These are phyloP conservation scores for Lepidocyrtinus sp. DNA, from an alignment of 2,888 invertebrate genomes.

Conservation along the genomic window DNA sequence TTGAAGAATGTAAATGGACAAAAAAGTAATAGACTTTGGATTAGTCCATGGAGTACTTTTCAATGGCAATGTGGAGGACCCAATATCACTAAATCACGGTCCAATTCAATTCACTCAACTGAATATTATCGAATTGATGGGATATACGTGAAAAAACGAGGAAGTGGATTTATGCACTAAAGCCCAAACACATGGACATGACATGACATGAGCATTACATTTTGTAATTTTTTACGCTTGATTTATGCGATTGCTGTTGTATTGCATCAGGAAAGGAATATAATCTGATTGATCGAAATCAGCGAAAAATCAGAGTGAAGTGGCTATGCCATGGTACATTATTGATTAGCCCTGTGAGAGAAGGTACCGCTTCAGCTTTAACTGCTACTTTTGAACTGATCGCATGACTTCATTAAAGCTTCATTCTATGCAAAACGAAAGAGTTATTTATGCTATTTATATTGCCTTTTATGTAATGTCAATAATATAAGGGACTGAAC, in stretches of 20 bases:
- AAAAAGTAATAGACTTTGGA: slow-evolving; percentile 3
- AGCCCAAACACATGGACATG: neutral
- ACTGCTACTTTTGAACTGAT: neutral
- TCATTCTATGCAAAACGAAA: neutral
- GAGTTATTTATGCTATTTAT: slow-evolving; percentile 17
- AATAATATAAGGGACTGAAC: slow-evolving; percentile 16
- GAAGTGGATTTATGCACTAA: slow-evolving; percentile 10
- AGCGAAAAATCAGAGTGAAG: neutral
- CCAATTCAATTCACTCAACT: too few relatives aligned
- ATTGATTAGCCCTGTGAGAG: slow-evolving; percentile 9
- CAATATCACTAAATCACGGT: slow-evolving; percentile 48
- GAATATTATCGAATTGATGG: too few relatives aligned
- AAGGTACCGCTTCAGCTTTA: neutral
- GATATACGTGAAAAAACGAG: slow-evolving; percentile 32
- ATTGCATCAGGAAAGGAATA: neutral
- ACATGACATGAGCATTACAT: slow-evolving; percentile 7
- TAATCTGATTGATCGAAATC: slow-evolving; percentile 19
- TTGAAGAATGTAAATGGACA: neutral
- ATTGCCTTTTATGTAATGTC: slow-evolving; percentile 15
- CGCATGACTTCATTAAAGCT: neutral
- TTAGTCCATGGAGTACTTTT: slow-evolving; percentile 34
- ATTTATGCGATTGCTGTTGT: neutral
- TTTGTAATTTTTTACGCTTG: slow-evolving; percentile 6
- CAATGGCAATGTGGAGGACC: slow-evolving; percentile 53
- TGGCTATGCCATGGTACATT: slow-evolving; percentile 12